These are phyloP conservation scores for Heliornis fulica DNA, from an alignment of 2,113 vertebrate species.

Conservation along the genomic window DNA sequence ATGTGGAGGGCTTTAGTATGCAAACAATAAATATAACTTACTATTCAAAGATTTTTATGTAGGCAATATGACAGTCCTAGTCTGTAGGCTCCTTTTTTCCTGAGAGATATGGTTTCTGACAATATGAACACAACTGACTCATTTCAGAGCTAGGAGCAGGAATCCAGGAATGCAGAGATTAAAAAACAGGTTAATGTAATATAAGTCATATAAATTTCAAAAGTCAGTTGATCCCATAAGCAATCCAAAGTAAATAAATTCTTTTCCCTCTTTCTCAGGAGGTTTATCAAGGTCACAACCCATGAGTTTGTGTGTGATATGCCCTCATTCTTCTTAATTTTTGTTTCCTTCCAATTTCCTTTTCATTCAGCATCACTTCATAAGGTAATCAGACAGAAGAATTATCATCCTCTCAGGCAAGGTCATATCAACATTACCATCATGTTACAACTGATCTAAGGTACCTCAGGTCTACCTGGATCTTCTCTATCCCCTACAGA, in stretches of 20 bases:
- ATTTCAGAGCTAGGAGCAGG: not conserved
- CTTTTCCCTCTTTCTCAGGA: not conserved
- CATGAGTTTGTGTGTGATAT: not conserved
- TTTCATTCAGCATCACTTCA: not conserved
- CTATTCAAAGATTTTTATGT: not conserved
- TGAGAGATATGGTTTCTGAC: rapidly evolving
- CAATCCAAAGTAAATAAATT: not conserved
- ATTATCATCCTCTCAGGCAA: not conserved
- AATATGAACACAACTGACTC: not conserved
- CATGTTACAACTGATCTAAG: not conserved
- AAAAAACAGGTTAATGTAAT: not conserved
- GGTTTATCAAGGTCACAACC: not conserved
- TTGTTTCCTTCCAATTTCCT: not conserved
- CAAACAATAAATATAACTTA: not conserved
- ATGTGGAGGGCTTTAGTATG: not conserved
- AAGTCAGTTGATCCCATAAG: not conserved
- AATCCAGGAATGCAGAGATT: not conserved
- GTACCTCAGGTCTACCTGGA: not conserved
- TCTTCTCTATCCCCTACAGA: not conserved
- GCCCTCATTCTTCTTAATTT: not conserved
- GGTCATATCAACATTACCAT: not conserved
- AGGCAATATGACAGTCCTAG: not conserved
- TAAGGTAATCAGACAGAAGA: not conserved
- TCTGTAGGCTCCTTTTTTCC: not conserved
- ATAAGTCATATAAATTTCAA: not conserved